Evolutionary conservation across 2,113 vertebrate genomes (phyloP), one percentile per base, ranked within the genome.

Genomic region (Macroglossus sobrinus): DNA sequence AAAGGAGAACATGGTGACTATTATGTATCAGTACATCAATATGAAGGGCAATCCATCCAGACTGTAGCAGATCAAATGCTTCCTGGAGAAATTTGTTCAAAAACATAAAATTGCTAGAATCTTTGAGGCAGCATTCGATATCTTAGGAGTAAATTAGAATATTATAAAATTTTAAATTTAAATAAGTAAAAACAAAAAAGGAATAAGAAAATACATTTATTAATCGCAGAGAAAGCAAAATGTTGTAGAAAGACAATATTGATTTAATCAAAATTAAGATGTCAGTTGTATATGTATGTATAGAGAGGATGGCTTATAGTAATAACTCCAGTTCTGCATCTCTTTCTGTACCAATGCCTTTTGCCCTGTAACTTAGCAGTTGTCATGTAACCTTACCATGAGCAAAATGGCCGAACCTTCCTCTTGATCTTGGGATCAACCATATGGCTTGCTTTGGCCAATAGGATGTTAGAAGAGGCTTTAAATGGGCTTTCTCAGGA

Each of bases 221-320:
- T 88, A 64, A 72, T 21, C 59, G 9, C n/a, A 85, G 43, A 89
- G 38, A 33, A 66, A 81, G 45, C 43, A 57, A 38, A 64, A 53
- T 35, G 2, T 28, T 26, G 2, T 22, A 63, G 38, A 88, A 63
- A 91, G 8, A 55, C 33, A 38, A n/a, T 40, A 43, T 1, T 47
- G 38, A 81, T 28, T 24, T 74, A 64, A 64, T 2, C 14, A 45
- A 80, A 95, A 63, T n/a, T 10, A 59, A 38, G 8, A 35, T 5
- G 22, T 10, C 5, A 0, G 4, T 30, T 80, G 66, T 59, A 38
- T 0, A 26, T 13, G 2, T 21, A 38, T 18, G 4, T 71, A 19
- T 6, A n/a, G 14, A 93, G 38, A 84, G 28, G 14, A 3, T 10
- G 5, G 6, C 13, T 38, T 71, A 3, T 13, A 78, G 6, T 11